Evolutionary conservation across 2,113 vertebrate species (phyloP).

Genomic region (Hyperoodon ampullatus): DNA sequence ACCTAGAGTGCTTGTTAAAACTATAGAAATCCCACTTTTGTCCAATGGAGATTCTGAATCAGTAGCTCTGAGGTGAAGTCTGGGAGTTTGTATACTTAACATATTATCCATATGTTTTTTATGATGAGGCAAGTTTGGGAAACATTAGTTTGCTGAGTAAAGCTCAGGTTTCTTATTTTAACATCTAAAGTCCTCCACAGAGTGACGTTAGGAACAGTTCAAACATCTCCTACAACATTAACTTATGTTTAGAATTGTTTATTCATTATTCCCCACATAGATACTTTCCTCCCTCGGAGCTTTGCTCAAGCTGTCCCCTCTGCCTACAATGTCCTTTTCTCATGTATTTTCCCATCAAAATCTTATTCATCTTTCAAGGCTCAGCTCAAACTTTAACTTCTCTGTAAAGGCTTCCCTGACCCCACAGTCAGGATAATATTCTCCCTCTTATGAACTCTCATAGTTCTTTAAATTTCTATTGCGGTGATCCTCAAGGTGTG

Average conservation of each 20-base stretch:
- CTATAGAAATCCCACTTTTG: not conserved
- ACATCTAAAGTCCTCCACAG: not conserved
- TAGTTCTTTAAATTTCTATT: not conserved
- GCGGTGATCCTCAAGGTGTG: not conserved
- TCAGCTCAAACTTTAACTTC: conserved; percentile 38
- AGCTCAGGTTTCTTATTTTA: not conserved
- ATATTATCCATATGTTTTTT: not conserved
- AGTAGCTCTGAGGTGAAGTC: not conserved
- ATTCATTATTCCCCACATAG: not conserved
- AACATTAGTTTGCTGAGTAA: conserved; percentile 25
- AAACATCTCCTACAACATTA: not conserved
- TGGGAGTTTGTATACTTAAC: conserved; percentile 27
- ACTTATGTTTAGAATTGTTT: conserved; percentile 27
- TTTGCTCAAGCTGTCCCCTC: not conserved
- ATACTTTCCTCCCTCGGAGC: not conserved
- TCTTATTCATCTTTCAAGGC: not conserved
- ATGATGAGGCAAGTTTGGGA: conserved; percentile 1
- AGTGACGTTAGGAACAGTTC: not conserved
- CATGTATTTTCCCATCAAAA: not conserved
- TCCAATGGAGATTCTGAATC: not conserved
- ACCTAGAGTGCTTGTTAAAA: not conserved
- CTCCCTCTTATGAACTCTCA: not conserved
- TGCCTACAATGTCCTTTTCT: not conserved
- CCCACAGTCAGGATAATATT: not conserved
- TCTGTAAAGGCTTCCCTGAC: not conserved